Evolutionary conservation across 1,140 invertebrate genomes (phyloP), one percentile per base, ranked within the genome.

Genomic region (Platyura marginata): DNA sequence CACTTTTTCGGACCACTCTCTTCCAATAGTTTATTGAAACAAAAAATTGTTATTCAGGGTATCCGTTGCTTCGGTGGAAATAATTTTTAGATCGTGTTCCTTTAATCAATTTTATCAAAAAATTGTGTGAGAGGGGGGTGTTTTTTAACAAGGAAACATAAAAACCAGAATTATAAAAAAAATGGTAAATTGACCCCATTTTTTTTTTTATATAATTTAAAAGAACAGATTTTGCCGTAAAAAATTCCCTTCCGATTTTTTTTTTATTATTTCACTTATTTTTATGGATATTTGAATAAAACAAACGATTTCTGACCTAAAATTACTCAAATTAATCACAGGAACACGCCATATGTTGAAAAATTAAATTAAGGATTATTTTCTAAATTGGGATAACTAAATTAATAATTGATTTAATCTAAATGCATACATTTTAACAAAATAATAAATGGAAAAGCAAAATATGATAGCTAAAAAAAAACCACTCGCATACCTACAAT

Each of bases 331-430:
- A n/a, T n/a, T n/a, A n/a, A n/a, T 13, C 25, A 29, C 25, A 29
- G 13, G 6, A 13, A 29, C 25, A 29, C 6, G 25, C 6, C 13
- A 8, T 29, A 6, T 29, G 6, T 6, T 29, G 6, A 6, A 29
- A 29, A 13, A 29, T 29, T 29, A 8, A 8, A 8, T 29, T 29
- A 29, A 29, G 25, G 8, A 8, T 32, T 15, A 21, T 58, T 70
- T 69, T 57, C 18, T 64, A 62, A 21, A 69, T 71, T 29, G 74
- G 10, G 25, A 11, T 10, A 10, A 11, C 11, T 39, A 52, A 38
- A 53, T 53, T 40, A 64, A 59, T n/a, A 72, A 49, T 41, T 67
- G 54, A 37, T 67, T 6, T 8, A 29, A 29, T 29, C 13, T 29
- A 29, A 29, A 29, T 29, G 13, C 25, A 29, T 29, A 29, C 6